These are phyloP conservation scores for Nineta flava DNA, from an alignment of 2,888 invertebrate genomes.

Conservation along the genomic window DNA sequence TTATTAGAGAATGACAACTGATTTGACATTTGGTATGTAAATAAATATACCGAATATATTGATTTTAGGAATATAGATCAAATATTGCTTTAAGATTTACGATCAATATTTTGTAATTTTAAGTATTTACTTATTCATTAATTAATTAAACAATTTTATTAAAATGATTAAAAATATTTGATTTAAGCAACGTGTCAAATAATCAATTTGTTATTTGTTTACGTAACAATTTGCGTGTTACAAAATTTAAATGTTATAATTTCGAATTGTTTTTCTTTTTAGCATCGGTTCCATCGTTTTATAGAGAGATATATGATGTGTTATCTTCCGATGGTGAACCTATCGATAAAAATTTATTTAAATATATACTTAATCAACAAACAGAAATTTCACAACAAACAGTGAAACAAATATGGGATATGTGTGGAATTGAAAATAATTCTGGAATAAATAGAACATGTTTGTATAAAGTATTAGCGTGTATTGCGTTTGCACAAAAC, in stretches of 20 bases:
- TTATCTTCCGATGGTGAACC: conserved; percentile 35
- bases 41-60: no score
- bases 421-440: conserved; percentile 32
- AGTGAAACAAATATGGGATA: conserved; percentile 36
- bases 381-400: conserved; percentile 31
- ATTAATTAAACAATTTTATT: no score
- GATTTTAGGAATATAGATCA: neutral
- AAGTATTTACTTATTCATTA: no score
- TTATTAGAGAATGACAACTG: conserved; percentile 24
- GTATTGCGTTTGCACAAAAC: conserved; percentile 39
- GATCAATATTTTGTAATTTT: no score
- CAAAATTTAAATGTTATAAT: no score
- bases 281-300: conserved; percentile 37
- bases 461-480: conserved; percentile 38
- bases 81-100: no score
- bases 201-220: neutral
- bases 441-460: conserved; percentile 30
- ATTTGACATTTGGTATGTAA: conserved; percentile 26
- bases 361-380: conserved; percentile 30
- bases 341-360: conserved; percentile 35
- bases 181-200: neutral
- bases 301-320: conserved; percentile 36
- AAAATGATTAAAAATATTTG: no score
- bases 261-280: conserved; percentile 8
- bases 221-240: neutral